Conservation (phyloP, 2,888 invertebrate genomes). For the Chrysina gloriosa region DNA sequence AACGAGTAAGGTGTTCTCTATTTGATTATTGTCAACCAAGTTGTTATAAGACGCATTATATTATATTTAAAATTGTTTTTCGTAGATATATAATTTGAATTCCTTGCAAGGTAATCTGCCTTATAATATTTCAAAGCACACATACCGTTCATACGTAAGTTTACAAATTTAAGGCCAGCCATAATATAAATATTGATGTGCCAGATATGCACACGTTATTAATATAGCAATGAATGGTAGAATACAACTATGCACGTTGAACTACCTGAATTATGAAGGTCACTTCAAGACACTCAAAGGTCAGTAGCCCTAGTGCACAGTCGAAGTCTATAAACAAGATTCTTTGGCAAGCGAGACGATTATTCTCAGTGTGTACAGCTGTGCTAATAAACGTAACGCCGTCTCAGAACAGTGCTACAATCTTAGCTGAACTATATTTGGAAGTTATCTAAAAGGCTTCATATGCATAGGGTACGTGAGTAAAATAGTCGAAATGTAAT, state of each 20-base stretch:
- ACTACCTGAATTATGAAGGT: conserved; percentile 29
- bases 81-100: no score
- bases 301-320: conserved; percentile 20
- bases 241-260: not conserved
- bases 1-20: no score
- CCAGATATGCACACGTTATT: conserved; percentile 17
- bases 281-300: conserved; percentile 27
- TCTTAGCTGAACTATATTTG: not conserved
- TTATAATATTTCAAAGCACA: no score
- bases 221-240: conserved; percentile 16
- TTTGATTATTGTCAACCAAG: no score
- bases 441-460: no score
- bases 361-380: conserved; percentile 4
- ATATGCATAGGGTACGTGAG: no score
- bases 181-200: conserved; percentile 15
- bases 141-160: no score
- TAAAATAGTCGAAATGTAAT: no score
- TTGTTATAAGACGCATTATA: no score
- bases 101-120: no score
- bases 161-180: conserved; percentile 9
- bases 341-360: conserved; percentile 13
- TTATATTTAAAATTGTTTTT: no score
- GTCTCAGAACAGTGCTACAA: not conserved
- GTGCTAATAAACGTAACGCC: not conserved
- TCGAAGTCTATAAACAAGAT: conserved; percentile 5